These are phyloP conservation scores for Syncerus caffer DNA, from an alignment of 2,797 vertebrate genomes.

Conservation along the genomic window DNA sequence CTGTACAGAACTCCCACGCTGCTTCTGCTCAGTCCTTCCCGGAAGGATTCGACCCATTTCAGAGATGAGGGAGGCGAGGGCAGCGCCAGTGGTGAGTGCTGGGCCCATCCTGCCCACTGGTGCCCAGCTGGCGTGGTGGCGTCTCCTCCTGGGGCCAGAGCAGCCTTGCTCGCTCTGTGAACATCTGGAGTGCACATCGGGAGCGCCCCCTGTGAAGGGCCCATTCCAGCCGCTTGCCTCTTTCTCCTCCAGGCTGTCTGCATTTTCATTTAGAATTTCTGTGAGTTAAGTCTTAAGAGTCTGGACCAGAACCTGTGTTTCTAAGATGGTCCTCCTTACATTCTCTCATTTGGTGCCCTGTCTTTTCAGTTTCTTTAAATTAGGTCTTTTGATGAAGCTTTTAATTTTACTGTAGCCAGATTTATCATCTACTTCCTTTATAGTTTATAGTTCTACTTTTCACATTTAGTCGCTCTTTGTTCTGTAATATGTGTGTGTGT, in stretches of 20 bases:
- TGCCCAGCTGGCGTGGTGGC: not conserved
- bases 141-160: not conserved
- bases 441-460: not conserved
- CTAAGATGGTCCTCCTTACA: not conserved
- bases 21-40: not conserved
- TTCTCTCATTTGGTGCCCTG: not conserved
- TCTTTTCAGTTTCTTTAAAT: not conserved
- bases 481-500: not conserved
- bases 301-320: not conserved
- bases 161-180: not conserved
- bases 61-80: not conserved
- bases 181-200: not conserved
- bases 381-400: not conserved
- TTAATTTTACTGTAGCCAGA: not conserved
- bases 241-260: not conserved
- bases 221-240: fast-evolving
- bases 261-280: not conserved
- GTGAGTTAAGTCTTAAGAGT: not conserved
- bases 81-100: too few relatives aligned
- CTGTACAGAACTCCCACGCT: fast-evolving
- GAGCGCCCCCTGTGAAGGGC: not conserved
- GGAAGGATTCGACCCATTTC: not conserved
- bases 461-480: not conserved
- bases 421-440: not conserved
- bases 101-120: not conserved